These are phyloP conservation scores for Etheostoma perlongum DNA, from an alignment of 2,797 vertebrate genomes.

Conservation along the genomic window DNA sequence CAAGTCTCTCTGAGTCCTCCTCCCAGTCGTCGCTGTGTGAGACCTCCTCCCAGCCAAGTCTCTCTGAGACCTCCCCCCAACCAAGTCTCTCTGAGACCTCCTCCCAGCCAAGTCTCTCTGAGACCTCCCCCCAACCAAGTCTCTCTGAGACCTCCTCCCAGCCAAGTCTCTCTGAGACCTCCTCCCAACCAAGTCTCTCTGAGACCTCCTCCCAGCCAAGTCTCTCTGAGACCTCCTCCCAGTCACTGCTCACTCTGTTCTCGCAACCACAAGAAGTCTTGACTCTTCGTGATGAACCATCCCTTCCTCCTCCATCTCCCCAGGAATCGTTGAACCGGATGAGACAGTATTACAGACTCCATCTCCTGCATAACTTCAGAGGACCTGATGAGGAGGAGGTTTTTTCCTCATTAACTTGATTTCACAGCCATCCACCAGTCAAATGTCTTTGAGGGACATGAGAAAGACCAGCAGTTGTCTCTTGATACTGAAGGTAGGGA, in stretches of 20 bases:
- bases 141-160: no score
- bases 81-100: no score
- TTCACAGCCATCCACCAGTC: slow-evolving; percentile 10
- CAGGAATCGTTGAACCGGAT: slow-evolving; percentile 17
- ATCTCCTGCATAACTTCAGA: slow-evolving; percentile 6
- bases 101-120: no score
- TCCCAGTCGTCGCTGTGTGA: no score
- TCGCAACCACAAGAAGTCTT: slow-evolving; percentile 16
- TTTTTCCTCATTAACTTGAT: no score
- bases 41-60: no score
- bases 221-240: background rate
- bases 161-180: no score
- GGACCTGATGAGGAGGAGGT: background rate
- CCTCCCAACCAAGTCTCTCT: no score
- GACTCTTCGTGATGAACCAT: slow-evolving; percentile 2
- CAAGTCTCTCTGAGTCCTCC: no score
- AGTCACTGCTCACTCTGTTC: background rate
- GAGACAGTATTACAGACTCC: slow-evolving; percentile 11
- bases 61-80: no score
- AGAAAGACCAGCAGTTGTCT: slow-evolving; percentile 18
- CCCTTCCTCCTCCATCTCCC: slow-evolving; percentile 7
- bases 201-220: no score
- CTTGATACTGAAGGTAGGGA: slow-evolving; percentile 29
- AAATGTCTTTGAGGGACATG: slow-evolving; percentile 32
- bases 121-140: no score